Evolutionary conservation across 30 jellyfish, hydroid and myxozoan species (phyloP), one percentile per base, ranked within the genome.

Genomic region (Catostylus mosaicus): DNA sequence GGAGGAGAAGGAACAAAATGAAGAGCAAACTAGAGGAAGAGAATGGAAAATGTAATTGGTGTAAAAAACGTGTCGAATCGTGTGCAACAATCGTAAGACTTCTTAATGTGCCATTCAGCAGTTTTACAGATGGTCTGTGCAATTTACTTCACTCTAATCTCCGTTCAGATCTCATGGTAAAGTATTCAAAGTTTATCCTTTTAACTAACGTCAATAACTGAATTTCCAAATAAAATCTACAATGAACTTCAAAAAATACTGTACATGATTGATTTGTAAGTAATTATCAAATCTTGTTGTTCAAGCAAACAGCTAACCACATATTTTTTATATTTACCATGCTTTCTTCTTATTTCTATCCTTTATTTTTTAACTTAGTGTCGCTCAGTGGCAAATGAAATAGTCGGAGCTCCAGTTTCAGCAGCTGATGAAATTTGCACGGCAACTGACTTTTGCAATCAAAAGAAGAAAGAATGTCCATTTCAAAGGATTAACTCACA

Each of bases 361-460:
- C 14, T 14, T 40, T 40, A 5, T 40, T 40, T 40, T 7, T 40
- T 14, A 40, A 5, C 14, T 40, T 40, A 40, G 54, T 40, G 54
- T 40, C 54, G 54, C 14, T 40, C 54, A 5, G 54, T 40, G 54
- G 14, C 54, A 40, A 14, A 14, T 14, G 54, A 40, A 14, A 40
- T 40, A 40, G 7, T 40, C 11, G 54, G 14, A 40, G 54, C 54
- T 5, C 54, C 59, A 33, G 78, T 24, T 1, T 11, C 29, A 31
- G 57, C 32, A 11, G 78, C 78, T 4, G 8, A 66, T 29, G 16
- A 36, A 29, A 0, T 66, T 9, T 66, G 78, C 57, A 34, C 57
- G 20, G 78, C 78, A 2, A 33, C 32, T 31, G 78, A 66, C 24
- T 66, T 26, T 66, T 66, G 78, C 9, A 29, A 20, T 43, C 78